A percentile compares a stretch with the other conserved stretches of the same genome.
phyloP scores from a whole-genome alignment of 2,888 invertebrate genomes.

The Ichneumon xanthorius region DNA sequence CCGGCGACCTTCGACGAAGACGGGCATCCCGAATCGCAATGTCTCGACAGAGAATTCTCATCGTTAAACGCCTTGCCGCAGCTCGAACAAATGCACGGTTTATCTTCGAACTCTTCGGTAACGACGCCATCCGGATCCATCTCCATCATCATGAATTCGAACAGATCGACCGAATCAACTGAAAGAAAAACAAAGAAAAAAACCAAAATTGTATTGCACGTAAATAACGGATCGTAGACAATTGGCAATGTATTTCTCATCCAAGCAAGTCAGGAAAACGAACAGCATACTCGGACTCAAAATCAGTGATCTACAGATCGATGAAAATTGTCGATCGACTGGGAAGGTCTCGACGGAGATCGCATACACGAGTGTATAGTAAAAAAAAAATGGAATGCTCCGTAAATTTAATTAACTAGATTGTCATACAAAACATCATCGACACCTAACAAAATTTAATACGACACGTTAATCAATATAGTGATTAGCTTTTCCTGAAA shows the following conservation, averaged over 20 bases:
- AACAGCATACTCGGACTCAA: neutral
- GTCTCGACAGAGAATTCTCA: constrained; percentile 62
- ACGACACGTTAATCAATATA: neutral
- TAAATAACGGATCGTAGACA: neutral
- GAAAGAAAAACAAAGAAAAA: neutral
- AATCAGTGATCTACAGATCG: neutral
- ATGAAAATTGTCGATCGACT: neutral
- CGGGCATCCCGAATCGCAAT: constrained; percentile 68
- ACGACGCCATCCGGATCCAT: constrained; percentile 13
- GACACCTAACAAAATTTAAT: neutral
- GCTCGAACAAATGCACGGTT: constrained; percentile 26
- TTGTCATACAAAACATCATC: neutral
- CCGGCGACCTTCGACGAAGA: constrained; percentile 18
- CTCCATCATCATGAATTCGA: constrained; percentile 11
- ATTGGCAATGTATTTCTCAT: neutral
- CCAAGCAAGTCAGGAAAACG: neutral
- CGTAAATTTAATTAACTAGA: neutral
- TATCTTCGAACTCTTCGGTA: neutral
- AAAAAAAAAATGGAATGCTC: neutral
- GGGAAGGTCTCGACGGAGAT: neutral
- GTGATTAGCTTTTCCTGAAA: neutral
- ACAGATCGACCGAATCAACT: neutral
- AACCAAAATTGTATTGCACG: neutral
- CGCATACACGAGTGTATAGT: neutral
- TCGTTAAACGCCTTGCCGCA: constrained; percentile 68